These are phyloP conservation scores for Selenia dentaria DNA, from an alignment of 2,888 invertebrate genomes.

Conservation along the genomic window DNA sequence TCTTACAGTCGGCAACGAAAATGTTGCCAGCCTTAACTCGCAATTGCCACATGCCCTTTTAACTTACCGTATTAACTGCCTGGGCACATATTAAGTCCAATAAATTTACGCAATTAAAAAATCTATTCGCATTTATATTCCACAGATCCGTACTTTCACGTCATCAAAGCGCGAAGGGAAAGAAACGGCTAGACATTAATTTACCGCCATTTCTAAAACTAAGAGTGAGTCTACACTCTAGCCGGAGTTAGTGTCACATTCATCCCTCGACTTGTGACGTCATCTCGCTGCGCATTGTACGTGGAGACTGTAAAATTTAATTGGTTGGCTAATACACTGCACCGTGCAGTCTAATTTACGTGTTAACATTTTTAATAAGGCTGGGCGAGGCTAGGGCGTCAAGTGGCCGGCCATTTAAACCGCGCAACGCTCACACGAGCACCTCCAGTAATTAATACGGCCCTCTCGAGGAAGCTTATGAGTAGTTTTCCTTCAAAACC, in stretches of 20 bases:
- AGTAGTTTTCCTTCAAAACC: conserved; percentile 80
- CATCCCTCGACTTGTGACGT: conserved; percentile 56
- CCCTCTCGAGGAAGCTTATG: conserved; percentile 82
- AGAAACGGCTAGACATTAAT: conserved; percentile 32
- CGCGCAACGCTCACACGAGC: conserved; percentile 68
- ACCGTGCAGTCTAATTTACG: conserved; percentile 79
- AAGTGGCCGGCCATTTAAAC: conserved; percentile 81
- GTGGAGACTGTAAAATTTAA: conserved; percentile 73
- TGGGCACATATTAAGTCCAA: conserved; percentile 61
- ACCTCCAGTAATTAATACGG: conserved; percentile 81
- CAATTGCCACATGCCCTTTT: conserved; percentile 80
- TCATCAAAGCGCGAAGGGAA: conserved; percentile 57
- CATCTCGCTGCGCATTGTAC: conserved; percentile 62
- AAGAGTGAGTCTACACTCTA: conserved; percentile 41
- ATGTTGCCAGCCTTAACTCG: conserved; percentile 78
- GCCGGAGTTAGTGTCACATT: conserved; percentile 47
- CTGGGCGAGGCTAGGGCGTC: conserved; percentile 74
- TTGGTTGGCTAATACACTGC: conserved; percentile 79
- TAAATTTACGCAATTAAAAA: conserved; percentile 65
- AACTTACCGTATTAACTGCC: conserved; percentile 68
- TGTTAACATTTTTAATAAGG: conserved; percentile 84
- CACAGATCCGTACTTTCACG: conserved; percentile 35
- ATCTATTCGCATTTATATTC: conserved; percentile 41
- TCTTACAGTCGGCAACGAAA: conserved; percentile 68
- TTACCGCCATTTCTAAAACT: conserved; percentile 42